Conservation (phyloP, 1,140 invertebrate species). For the Penaeus japonicus region DNA sequence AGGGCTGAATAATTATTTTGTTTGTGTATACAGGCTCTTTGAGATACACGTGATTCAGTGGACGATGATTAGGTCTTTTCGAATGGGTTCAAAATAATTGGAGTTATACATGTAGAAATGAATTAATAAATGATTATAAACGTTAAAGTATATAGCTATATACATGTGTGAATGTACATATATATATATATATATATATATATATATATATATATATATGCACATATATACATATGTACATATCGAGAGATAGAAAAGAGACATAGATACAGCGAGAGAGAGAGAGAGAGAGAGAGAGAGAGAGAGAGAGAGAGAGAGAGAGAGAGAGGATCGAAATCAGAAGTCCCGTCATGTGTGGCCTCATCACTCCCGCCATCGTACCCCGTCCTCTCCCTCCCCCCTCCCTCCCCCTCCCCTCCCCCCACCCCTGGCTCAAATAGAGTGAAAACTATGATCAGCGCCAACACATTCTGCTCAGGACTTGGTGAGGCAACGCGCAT, state of each 20-base stretch:
- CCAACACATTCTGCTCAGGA: conserved; percentile 36
- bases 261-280: background rate
- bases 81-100: too few species aligned
- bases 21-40: too few species aligned
- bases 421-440: background rate
- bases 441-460: conserved; percentile 27
- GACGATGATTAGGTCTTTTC: too few species aligned
- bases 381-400: background rate
- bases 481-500: conserved; percentile 23
- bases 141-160: too few species aligned
- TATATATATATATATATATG: too few species aligned
- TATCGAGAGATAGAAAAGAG: background rate
- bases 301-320: background rate
- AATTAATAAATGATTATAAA: too few species aligned
- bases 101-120: too few species aligned
- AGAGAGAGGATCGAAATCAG: background rate
- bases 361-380: conserved; percentile 15
- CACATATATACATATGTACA: too few species aligned
- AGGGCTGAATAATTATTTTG: too few species aligned
- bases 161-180: too few species aligned
- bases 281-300: background rate
- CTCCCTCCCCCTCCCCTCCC: background rate
- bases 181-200: too few species aligned
- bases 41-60: too few species aligned
- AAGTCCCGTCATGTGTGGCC: conserved; percentile 35